Base-by-base conservation (phyloP, 2,113 vertebrate species). In the Malurus melanocephalus region DNA sequence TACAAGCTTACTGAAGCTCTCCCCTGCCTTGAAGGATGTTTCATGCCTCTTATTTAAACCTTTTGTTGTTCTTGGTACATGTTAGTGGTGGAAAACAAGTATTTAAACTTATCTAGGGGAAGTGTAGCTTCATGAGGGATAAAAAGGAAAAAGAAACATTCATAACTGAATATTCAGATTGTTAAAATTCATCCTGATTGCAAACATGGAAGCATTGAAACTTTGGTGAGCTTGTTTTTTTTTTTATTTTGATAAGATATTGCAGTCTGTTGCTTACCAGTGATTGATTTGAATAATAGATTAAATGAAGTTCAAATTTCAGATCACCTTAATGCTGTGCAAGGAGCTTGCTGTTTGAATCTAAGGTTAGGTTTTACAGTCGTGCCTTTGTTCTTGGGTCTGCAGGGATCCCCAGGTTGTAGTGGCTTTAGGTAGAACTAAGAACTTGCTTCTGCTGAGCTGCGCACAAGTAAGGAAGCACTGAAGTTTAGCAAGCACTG, bases 301-400 rank as follows among this genome's bases (percentile, higher is more conserved):
- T 82, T 83, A 90, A 95, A 82, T 94, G 62, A 95, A 92, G 93
- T 97, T 97, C 84, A 93, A 8, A 64, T 97, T 96, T 97, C 89
- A 94, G 95, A 93, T 96, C 95, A 96, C 69, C 89, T 17, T 90
- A 82, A 88, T 93, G 97, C 94, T 90, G 90, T 80, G 94, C 96
- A 91, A 94, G 91, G 94, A 95, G 89, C 84, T 97, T 95, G 93
- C 97, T 96, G 88, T 92, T 95, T 81, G 94, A 94, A 95, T 83
- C 94, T 95, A 85, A 93, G 95, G 95, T 96, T 96, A 87, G 92
- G 89, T 88, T 95, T 95, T 94, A 98, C 97, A 98, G 97, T 98
- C 97, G 80, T 79, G 88, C 94, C 96, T 97, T 98, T 99, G 97
- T 98, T 98, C 95, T 65, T 94, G 74, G 97, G 97, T 96, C 96